These are phyloP conservation scores for Buteo buteo DNA, from an alignment of 2,113 vertebrate genomes.

Conservation along the genomic window DNA sequence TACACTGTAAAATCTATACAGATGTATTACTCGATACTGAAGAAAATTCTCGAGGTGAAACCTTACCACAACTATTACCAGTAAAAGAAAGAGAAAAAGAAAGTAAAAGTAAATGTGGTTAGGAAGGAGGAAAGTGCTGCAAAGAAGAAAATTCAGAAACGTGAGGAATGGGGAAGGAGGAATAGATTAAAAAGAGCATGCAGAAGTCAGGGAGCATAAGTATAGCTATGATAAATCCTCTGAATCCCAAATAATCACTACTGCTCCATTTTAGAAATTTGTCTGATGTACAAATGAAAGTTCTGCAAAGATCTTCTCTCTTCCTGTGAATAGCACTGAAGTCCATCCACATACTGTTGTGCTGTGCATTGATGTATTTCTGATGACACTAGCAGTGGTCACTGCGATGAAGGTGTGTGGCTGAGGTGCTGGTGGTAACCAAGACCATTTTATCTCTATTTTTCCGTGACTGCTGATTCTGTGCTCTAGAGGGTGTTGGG, in stretches of 20 bases:
- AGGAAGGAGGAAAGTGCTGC: background rate
- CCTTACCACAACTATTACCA: background rate
- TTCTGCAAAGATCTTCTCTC: background rate
- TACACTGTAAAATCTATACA: background rate
- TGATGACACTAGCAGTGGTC: background rate
- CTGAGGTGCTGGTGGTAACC: background rate
- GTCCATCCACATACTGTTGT: background rate
- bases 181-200: background rate
- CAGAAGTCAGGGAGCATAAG: background rate
- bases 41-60: background rate
- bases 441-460: background rate
- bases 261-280: background rate
- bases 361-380: rapidly evolving
- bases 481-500: background rate
- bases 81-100: background rate
- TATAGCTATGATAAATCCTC: background rate
- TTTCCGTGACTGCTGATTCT: background rate
- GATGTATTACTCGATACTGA: rapidly evolving
- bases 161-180: background rate
- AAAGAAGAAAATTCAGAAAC: background rate
- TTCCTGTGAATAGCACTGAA: background rate
- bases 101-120: background rate
- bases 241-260: background rate
- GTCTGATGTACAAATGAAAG: rapidly evolving
- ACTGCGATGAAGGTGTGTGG: background rate